phyloP scores from a whole-genome alignment of 1,140 invertebrate species.

The Ctenoplectra terminalis region DNA sequence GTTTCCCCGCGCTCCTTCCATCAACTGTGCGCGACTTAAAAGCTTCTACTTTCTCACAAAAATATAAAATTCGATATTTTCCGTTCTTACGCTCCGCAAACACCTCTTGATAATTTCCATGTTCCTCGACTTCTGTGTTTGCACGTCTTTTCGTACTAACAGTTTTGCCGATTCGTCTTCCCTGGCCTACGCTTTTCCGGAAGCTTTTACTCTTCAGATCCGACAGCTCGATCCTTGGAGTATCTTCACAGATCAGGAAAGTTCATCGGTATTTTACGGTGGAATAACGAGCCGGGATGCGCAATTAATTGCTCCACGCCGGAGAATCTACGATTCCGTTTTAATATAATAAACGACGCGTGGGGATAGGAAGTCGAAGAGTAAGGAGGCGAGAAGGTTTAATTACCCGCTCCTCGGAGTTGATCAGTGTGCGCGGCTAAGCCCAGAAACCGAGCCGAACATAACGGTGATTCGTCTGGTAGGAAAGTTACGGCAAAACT shows the following conservation, averaged over 20 bases:
- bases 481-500: conserved; percentile 53
- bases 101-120: neutral
- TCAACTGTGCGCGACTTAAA: no score
- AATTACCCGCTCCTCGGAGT: conserved; percentile 56
- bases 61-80: neutral
- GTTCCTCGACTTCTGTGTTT: neutral
- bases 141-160: neutral
- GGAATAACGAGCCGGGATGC: neutral
- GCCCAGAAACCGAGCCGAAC: conserved; percentile 44
- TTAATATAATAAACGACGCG: conserved; percentile 56
- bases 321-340: conserved; percentile 39
- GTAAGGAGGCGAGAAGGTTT: conserved; percentile 43
- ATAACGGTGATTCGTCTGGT: conserved; percentile 59
- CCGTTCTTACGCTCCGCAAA: no score
- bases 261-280: conserved; percentile 20
- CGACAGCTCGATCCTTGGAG: neutral
- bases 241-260: conserved; percentile 9
- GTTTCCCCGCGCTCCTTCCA: no score
- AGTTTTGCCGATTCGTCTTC: neutral
- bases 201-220: neutral
- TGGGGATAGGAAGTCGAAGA: conserved; percentile 37
- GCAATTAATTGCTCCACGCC: conserved; percentile 13
- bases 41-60: no score
- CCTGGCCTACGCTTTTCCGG: neutral
- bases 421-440: conserved; percentile 49